Base-by-base conservation (phyloP, 2,113 vertebrate genomes). In the Phaetusa simplex region DNA sequence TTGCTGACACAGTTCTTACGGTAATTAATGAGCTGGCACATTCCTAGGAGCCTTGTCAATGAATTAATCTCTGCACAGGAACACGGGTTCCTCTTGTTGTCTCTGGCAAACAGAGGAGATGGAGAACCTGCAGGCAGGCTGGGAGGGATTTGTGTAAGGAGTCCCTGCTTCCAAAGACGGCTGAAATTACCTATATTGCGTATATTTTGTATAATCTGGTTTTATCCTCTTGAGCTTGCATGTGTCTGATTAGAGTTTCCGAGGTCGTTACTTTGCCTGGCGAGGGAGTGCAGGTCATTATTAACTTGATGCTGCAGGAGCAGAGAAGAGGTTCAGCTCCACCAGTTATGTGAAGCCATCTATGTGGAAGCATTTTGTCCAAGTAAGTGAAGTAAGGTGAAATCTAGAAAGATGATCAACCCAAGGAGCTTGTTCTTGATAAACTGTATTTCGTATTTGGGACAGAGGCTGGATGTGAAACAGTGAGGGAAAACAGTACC, bases 21-120 rank as follows among this genome's bases (percentile, higher is more conserved):
- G 88, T 98, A 98, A 98, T 98, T 98, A 98, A 98, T 97, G 97
- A 97, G 94, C 93, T 98, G 97, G 98, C 97, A 97, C 91, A 78
- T 89, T 93, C 55, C 89, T 97, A 42, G 89, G 95, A 95, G 94
- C 72, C 94, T 94, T 97, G 86, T 96, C 97, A 84, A 97, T 93
- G 93, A 96, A 98, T 98, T 98, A 97, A 97, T 97, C 95, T 87
- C 94, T 85, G 88, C 84, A 69, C 72, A 82, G 94, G 61, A 97
- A 96, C 84, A 95, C 73, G 70, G 88, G 83, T 83, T 96, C 86
- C 73, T 96, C 88, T 94, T 95, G 90, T 72, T 91, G 81, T 95
- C 88, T 90, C 82, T 94, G 73, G 92, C 83, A 97, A 81, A 66
- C 45, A 27, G 26, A 74, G 58, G 93, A 94, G 59, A 22, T 3